Percentiles rank a stretch among this genome's conserved stretches.
phyloP scores from a whole-genome alignment of 2,888 invertebrate species.

The Graphium colonna region DNA sequence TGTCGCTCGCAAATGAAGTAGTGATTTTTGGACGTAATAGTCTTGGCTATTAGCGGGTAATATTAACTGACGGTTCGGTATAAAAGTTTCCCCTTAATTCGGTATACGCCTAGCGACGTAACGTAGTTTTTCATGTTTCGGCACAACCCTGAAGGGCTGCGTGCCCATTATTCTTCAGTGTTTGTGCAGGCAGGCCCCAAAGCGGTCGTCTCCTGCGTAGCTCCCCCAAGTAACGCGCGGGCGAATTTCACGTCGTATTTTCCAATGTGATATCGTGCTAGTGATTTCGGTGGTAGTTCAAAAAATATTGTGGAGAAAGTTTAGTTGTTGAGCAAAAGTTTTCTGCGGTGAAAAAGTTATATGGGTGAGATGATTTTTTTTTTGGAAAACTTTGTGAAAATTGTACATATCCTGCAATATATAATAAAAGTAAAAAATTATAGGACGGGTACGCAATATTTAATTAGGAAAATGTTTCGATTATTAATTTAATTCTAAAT shows the following conservation, averaged over 20 bases:
- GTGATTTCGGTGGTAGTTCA: background rate
- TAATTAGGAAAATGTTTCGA: too few relatives aligned
- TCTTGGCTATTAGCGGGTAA: background rate
- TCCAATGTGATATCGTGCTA: background rate
- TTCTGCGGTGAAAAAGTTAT: background rate
- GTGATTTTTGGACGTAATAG: too few relatives aligned
- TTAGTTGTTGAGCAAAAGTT: too few relatives aligned
- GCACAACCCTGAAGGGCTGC: slow-evolving; percentile 42
- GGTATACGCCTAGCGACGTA: too few relatives aligned
- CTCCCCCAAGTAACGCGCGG: slow-evolving; percentile 20
- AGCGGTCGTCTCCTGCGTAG: slow-evolving; percentile 40
- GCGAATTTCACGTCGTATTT: background rate
- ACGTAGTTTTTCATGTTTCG: slow-evolving; percentile 21
- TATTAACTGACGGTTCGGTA: too few relatives aligned
- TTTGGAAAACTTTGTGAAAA: background rate
- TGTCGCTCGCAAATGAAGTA: too few relatives aligned
- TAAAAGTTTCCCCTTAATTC: too few relatives aligned
- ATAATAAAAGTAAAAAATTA: too few relatives aligned
- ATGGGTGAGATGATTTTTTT: background rate
- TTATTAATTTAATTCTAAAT: too few relatives aligned
- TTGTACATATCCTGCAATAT: background rate
- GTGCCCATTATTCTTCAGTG: slow-evolving; percentile 49
- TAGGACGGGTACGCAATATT: too few relatives aligned
- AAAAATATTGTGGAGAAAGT: too few relatives aligned
- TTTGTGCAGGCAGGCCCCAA: slow-evolving; percentile 41